Evolutionary conservation across 30 jellyfish, hydroid and myxozoan genomes (phyloP), one percentile per base, ranked within the genome.

Genomic region (Sanderia malayensis): DNA sequence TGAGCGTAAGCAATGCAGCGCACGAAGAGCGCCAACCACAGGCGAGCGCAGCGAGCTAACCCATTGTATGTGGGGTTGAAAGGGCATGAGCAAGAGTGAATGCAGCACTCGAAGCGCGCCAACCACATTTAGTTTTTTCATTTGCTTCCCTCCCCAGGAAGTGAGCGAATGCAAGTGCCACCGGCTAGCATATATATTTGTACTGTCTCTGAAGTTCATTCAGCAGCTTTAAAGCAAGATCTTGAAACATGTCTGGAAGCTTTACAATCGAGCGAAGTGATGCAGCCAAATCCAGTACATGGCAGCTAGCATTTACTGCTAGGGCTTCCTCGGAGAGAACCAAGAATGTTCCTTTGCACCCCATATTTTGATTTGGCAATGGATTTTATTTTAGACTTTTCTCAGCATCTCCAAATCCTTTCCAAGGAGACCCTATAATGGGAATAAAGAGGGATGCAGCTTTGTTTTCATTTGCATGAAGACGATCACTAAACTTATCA

Each of bases 231-330:
- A 37, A 37, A 37, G 52, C 52, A 13, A 37, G 52, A 37, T 37
- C 52, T 37, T 37, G 10, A 37, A 37, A 37, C 52, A 13, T 37
- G 52, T 37, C 52, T 37, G 52, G 52, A 37, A 37, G 52, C 52
- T 37, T 37, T 37, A 37, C 52, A 37, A 37, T 37, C 52, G 52
- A 37, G 52, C 52, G 52, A 37, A 37, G 52, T 37, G 52, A 37
- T 37, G 52, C 52, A 37, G 52, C 52, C 52, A 37, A 37, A 37
- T 37, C 52, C 52, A 37, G 6, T 37, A 37, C 52, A 37, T 37
- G 13, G 52, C 52, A 37, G 52, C 52, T 37, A 37, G 52, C 52
- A 37, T 37, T 37, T 37, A 37, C 52, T 13, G 52, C 10, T 13
- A 37, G 52, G 52, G 52, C 52, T 37, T 37, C 52, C 52, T 37